Evolutionary conservation across 2,888 invertebrate genomes (phyloP).

Genomic region (Tetrapedia diversipes): DNA sequence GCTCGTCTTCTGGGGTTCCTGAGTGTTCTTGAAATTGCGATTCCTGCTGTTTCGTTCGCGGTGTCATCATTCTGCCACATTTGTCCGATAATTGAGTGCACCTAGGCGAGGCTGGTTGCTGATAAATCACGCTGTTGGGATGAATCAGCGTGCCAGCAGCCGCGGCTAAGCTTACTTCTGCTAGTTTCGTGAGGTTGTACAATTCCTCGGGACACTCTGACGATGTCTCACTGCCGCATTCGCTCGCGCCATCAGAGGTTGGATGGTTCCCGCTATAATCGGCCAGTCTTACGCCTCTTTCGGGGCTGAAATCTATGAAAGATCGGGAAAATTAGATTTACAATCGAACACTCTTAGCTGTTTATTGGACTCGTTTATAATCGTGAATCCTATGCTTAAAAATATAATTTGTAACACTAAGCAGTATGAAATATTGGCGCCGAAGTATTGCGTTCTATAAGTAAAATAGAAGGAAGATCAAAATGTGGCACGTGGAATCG

Average conservation of each 20-base stretch:
- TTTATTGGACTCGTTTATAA: not conserved
- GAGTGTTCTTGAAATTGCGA: slow-evolving; percentile 49
- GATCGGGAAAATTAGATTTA: slow-evolving; percentile 6
- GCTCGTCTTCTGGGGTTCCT: slow-evolving; percentile 57
- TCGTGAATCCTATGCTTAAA: not conserved
- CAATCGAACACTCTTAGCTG: not conserved
- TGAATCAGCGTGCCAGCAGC: slow-evolving; percentile 85
- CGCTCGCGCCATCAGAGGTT: slow-evolving; percentile 81
- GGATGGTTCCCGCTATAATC: slow-evolving; percentile 79
- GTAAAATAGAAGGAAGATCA: slow-evolving; percentile 25
- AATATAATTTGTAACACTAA: not conserved
- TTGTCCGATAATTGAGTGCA: slow-evolving; percentile 59
- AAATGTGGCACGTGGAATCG: slow-evolving; percentile 34
- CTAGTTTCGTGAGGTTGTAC: slow-evolving; percentile 90
- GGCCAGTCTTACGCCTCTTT: slow-evolving; percentile 74
- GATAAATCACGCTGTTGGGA: slow-evolving; percentile 74
- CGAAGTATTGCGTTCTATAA: slow-evolving; percentile 3
- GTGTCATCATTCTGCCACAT: slow-evolving; percentile 44
- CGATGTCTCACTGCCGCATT: slow-evolving; percentile 81
- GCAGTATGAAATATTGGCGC: not conserved
- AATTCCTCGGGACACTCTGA: slow-evolving; percentile 86
- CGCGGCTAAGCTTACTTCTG: slow-evolving; percentile 88
- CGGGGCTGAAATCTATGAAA: slow-evolving; percentile 77
- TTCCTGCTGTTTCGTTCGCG: slow-evolving; percentile 46
- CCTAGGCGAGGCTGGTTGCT: slow-evolving; percentile 71